Evolutionary conservation across 1,140 invertebrate genomes (phyloP), one percentile per base, ranked within the genome.

Genomic region (Cyclina sinensis): DNA sequence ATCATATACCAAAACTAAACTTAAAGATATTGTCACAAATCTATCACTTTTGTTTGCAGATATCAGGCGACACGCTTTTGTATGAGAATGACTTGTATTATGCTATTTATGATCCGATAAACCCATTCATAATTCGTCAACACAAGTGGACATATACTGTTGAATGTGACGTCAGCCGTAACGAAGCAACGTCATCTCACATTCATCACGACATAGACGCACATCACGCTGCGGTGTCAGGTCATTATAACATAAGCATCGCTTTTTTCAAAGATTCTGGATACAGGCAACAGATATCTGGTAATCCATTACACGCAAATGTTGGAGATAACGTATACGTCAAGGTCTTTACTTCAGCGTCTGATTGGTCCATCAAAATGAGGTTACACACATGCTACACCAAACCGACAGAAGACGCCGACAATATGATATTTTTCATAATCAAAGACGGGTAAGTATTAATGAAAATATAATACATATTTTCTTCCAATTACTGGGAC

Each of bases 241-340:
- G 68, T 59, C 83, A 86, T 30, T 74, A 59, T 62, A 37, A 35
- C n/a, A 76, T 76, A 65, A 78, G 30, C 51, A 35, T 86, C 35
- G 21, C 46, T 7, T 86, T 86, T 62, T 86, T 57, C 48, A 76
- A 39, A 43, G 83, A 86, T 73, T 11, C 37, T 27, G 62, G 46
- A 35, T 86, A 76, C 51, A 37, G 18, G 46, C 4, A 59, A 14
- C 16, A 74, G 35, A 39, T 86, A 24, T 21, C 83, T 27, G 83
- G 83, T 21, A 86, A 86, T 43, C 83, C 83, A 1, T 30, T 86
- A 30, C 83, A 86, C 51, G 48, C 35, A 9, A 54, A 76, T 21
- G 24, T 86, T n/a, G 83, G 83, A 0, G 73, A 76, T 62, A 35
- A 74, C 21, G 43, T 86, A 27, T 86, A 86, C 59, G 70, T 76